A percentile compares a stretch with the other conserved stretches of the same genome.
phyloP scores from a whole-genome alignment of 2,888 invertebrate species.

The Drosophila anomalipes region DNA sequence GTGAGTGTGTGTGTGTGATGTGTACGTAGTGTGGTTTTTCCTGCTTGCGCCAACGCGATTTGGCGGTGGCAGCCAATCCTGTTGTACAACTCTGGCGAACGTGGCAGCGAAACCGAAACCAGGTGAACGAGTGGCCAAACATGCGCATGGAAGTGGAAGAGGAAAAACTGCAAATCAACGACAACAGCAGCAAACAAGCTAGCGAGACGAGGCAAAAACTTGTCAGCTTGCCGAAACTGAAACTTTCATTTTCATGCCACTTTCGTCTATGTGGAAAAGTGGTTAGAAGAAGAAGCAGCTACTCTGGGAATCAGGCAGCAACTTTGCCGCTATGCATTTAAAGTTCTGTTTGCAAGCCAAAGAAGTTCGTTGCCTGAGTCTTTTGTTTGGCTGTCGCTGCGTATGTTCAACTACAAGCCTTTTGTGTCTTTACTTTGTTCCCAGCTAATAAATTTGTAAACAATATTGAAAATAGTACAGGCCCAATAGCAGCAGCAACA shows the following conservation, averaged over 20 bases:
- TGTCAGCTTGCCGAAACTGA: constrained; percentile 60
- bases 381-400: constrained; percentile 59
- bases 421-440: constrained; percentile 58
- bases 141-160: constrained; percentile 58
- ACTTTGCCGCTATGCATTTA: constrained; percentile 21
- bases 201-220: constrained; percentile 62
- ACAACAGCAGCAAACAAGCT: constrained; percentile 18
- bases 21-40: constrained; percentile 66
- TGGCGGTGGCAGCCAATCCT: constrained; percentile 60
- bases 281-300: constrained; percentile 34
- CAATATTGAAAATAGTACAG: constrained; percentile 72
- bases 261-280: constrained; percentile 56
- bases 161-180: constrained; percentile 43
- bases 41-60: constrained; percentile 73
- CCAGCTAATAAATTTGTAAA: constrained; percentile 78
- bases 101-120: constrained; percentile 65
- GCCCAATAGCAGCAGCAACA: constrained; percentile 31
- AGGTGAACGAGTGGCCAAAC: constrained; percentile 74
- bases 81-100: constrained; percentile 66
- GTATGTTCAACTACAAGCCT: constrained; percentile 38
- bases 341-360: constrained; percentile 31
- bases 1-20: constrained; percentile 27
- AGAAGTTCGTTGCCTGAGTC: constrained; percentile 72
- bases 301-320: not conserved
- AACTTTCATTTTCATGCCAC: constrained; percentile 77